Conservation (phyloP, 2,888 invertebrate species). For the Punctoribates punctum region DNA sequence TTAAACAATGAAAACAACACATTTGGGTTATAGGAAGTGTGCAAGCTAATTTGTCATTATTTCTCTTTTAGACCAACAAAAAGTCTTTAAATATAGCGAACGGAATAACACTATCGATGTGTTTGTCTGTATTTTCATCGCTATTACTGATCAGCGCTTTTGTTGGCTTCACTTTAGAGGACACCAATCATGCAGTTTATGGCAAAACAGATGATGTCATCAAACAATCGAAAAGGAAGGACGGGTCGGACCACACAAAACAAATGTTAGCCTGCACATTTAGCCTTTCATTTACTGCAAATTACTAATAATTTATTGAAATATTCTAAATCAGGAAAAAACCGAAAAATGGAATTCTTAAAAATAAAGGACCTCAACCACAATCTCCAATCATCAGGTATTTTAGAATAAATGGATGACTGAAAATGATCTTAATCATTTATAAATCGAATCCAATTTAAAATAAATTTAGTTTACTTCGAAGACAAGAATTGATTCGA, state of each 20-base stretch:
- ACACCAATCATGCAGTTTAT: neutral
- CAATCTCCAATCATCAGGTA: conserved; percentile 46
- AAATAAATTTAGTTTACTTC: neutral
- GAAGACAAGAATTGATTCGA: conserved; percentile 22
- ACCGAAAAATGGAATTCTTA: conserved; percentile 46
- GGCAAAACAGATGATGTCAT: neutral
- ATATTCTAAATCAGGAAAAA: conserved; percentile 39
- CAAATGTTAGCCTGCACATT: neutral
- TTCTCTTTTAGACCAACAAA: neutral
- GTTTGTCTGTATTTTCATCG: neutral
- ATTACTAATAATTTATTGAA: too few relatives aligned
- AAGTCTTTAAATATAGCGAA: neutral
- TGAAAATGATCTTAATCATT: neutral
- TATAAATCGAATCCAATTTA: neutral
- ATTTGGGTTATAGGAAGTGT: too few relatives aligned
- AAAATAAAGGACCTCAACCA: conserved; percentile 46
- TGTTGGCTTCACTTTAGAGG: neutral
- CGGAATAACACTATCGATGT: neutral
- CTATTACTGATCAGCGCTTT: conserved; percentile 14
- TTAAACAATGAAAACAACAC: too few relatives aligned
- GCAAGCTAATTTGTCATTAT: neutral
- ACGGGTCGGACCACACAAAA: neutral
- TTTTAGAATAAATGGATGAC: neutral
- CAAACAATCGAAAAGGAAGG: neutral
- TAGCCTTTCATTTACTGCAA: too few relatives aligned